A percentile compares a stretch with the other conserved stretches of the same genome.
Conservation (phyloP, 2,888 invertebrate genomes). For the Poecilobothrus nobilitatus region DNA sequence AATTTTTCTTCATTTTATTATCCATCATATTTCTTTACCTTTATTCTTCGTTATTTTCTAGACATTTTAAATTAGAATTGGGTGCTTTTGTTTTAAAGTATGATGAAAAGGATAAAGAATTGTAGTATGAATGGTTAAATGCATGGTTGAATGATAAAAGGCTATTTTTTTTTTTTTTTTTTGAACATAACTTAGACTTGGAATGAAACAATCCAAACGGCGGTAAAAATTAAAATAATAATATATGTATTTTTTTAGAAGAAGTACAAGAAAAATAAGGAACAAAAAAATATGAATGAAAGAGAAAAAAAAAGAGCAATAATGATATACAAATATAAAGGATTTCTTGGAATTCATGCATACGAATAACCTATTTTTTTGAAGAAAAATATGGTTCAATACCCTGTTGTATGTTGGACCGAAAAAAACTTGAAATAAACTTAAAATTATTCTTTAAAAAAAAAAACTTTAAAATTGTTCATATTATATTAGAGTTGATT, state of each 20-base stretch:
- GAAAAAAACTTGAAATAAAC: too few relatives aligned
- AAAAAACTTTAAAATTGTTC: too few relatives aligned
- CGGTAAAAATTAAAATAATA: background rate
- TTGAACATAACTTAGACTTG: too few relatives aligned
- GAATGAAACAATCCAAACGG: background rate
- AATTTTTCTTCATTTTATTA: too few relatives aligned
- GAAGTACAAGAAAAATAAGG: background rate
- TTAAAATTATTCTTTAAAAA: too few relatives aligned
- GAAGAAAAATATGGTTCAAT: background rate
- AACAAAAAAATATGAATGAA: background rate
- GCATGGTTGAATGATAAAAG: background rate
- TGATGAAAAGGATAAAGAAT: background rate
- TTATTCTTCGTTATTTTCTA: too few relatives aligned
- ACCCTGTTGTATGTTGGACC: background rate
- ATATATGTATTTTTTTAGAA: too few relatives aligned
- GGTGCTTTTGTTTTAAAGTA: too few relatives aligned
- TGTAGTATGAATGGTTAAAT: background rate
- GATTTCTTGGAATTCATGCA: background rate
- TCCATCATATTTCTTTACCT: too few relatives aligned
- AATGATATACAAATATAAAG: background rate
- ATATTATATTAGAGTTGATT: too few relatives aligned
- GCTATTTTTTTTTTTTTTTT: too few relatives aligned
- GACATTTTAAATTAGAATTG: too few relatives aligned
- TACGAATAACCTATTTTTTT: slow-evolving; percentile 1
- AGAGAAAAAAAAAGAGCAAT: background rate